Conservation (phyloP, 2,113 vertebrate genomes). For the Phrynosoma platyrhinos region DNA sequence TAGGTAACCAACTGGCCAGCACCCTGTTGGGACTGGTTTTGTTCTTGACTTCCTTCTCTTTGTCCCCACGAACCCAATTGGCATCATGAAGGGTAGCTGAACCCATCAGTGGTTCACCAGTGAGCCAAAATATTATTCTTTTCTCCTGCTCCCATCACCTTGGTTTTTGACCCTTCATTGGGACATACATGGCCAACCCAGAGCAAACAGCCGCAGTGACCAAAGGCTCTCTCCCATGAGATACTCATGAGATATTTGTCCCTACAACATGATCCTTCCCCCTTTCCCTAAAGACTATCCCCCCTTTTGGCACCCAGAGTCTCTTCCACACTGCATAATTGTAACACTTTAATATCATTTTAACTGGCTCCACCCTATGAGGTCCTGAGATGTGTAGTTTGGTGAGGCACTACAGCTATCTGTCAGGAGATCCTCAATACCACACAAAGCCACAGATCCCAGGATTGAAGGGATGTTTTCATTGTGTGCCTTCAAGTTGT, state of each 20-base stretch:
- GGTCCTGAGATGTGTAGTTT: no score
- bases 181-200: constrained; percentile 82
- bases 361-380: no score
- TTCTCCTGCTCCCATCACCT: constrained; percentile 58
- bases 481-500: no score
- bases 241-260: no score
- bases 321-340: no score
- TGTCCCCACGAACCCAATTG: constrained; percentile 9
- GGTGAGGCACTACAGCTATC: background rate
- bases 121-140: background rate
- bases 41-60: background rate
- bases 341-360: no score
- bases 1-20: constrained; percentile 82
- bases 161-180: constrained; percentile 84
- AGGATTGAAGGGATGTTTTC: no score
- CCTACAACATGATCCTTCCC: background rate
- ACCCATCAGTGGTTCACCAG: background rate
- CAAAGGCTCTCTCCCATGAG: constrained; percentile 59
- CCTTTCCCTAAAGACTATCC: background rate
- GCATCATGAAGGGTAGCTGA: background rate
- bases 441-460: no score
- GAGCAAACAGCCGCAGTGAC: constrained; percentile 83
- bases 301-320: background rate
- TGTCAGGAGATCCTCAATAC: no score
- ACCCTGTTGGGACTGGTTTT: background rate